Base-by-base conservation (phyloP, 2,888 invertebrate species). In the Drosophila borealis region DNA sequence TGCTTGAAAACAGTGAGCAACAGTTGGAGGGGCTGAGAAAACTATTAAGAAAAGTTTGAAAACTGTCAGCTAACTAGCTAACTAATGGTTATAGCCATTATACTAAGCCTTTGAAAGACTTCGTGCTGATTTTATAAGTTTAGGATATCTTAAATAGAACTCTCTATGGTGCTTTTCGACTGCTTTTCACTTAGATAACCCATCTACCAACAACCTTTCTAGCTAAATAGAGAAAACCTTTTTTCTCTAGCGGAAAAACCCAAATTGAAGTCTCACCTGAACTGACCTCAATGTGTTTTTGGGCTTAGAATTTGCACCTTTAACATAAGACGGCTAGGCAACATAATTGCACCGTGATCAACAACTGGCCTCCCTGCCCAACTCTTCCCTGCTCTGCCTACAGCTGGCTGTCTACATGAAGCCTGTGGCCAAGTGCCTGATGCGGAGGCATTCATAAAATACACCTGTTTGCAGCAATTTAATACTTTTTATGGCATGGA, bases 391-490 rank as follows among this genome's bases (percentile, higher is more conserved):
- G 29, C 29, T 0, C 29, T 19, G 41, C n/a, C 50, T n/a, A n/a
- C 29, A 13, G 51, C 50, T 50, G 37, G 25, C 51, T 39, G 19
- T 14, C n/a, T 29, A 45, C 29, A 33, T 34, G 37, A 14, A 14
- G n/a, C 46, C n/a, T 14, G 48, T 14, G 48, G 46, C 54, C 33
- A 44, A 49, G 17, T 64, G 62, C 48, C 70, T 46, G 60, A 42
- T 79, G 65, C 51, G 17, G 29, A 62, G 71, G 89, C 89, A 72
- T 76, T 55, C 69, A 74, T 78, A 87, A 87, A 84, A 89, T 85
- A 80, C 85, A 85, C 85, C 85, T 85, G 85, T 89, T 85, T 82
- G 89, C 80, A 54, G 78, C 89, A 85, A 85, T 85, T 89, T 85
- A 85, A 89, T 85, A 88, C 80, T 78, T 85, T 85, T 71, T 89